phyloP scores from a whole-genome alignment of 1,140 invertebrate species.

The Scaptodrosophila lebanonensis region DNA sequence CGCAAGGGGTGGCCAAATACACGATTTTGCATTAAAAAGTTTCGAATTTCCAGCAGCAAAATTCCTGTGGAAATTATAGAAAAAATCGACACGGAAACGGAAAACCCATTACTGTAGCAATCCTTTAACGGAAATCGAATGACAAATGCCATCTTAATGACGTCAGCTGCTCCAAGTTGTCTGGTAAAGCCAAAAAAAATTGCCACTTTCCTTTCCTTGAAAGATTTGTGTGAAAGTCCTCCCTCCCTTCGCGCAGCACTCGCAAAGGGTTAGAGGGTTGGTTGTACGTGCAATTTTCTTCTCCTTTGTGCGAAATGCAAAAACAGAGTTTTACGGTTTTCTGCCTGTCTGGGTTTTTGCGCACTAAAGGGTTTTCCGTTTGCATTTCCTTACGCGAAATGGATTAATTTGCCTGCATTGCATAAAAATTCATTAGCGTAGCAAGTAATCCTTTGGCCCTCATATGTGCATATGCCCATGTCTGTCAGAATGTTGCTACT shows the following conservation, averaged over 20 bases:
- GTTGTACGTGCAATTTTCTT: slow-evolving; percentile 12
- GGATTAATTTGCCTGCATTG: slow-evolving; percentile 11
- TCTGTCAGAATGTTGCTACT: slow-evolving; percentile 29
- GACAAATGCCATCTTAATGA: slow-evolving; percentile 66
- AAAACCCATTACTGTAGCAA: slow-evolving; percentile 45
- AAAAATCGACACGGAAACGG: slow-evolving; percentile 34
- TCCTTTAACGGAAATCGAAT: slow-evolving; percentile 51
- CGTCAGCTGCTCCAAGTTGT: slow-evolving; percentile 62
- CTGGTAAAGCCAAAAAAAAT: too few relatives aligned
- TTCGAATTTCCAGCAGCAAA: slow-evolving; percentile 40
- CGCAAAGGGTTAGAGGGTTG: slow-evolving; percentile 47
- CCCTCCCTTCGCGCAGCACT: slow-evolving; percentile 9
- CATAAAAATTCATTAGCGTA: slow-evolving; percentile 36
- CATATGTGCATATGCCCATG: too few relatives aligned
- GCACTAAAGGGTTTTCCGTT: slow-evolving; percentile 43
- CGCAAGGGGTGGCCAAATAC: slow-evolving; percentile 20
- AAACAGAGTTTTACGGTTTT: slow-evolving; percentile 61
- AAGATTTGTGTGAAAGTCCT: slow-evolving; percentile 63
- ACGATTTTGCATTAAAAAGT: slow-evolving; percentile 41
- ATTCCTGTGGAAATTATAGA: neutral
- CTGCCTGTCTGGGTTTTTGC: slow-evolving; percentile 51
- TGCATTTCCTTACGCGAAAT: slow-evolving; percentile 21
- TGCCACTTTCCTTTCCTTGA: neutral
- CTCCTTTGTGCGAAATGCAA: slow-evolving; percentile 33
- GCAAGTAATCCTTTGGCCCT: slow-evolving; percentile 39